phyloP scores from a whole-genome alignment of 2,888 invertebrate species.

The Xanthostigma xanthostigma region DNA sequence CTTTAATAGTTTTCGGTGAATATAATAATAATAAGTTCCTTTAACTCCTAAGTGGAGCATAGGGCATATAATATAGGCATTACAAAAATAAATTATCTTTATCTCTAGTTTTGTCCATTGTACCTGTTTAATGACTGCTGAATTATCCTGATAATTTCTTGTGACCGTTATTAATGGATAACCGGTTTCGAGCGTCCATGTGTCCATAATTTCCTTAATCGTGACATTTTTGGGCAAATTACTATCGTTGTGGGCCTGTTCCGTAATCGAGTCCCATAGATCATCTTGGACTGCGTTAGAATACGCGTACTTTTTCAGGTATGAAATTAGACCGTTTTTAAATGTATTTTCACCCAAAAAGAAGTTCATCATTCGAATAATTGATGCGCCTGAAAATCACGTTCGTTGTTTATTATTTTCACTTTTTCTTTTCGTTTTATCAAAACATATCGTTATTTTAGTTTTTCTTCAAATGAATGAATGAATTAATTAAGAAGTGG shows the following conservation, averaged over 20 bases:
- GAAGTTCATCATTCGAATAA: conserved; percentile 57
- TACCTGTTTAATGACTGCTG: conserved; percentile 28
- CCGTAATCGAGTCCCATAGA: conserved; percentile 49
- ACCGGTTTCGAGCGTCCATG: conserved; percentile 52
- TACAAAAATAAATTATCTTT: no score
- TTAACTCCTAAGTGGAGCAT: no score
- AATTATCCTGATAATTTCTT: conserved; percentile 27
- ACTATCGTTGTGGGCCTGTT: conserved; percentile 32
- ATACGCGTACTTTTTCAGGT: conserved; percentile 36
- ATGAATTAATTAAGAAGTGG: no score
- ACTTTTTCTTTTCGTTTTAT: neutral
- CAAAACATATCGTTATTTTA: neutral
- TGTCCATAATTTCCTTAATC: conserved; percentile 46
- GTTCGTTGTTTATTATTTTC: no score
- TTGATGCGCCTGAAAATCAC: conserved; percentile 37
- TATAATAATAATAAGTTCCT: no score
- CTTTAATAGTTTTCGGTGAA: no score
- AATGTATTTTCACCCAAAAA: conserved; percentile 49
- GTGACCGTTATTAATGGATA: conserved; percentile 46
- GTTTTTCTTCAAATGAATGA: neutral
- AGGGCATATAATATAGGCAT: no score
- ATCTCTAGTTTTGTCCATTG: no score
- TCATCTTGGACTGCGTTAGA: conserved; percentile 48
- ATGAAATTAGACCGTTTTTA: conserved; percentile 34
- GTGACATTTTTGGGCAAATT: conserved; percentile 27